Base-by-base conservation (phyloP, 2,113 vertebrate genomes). In the Perca flavescens region DNA sequence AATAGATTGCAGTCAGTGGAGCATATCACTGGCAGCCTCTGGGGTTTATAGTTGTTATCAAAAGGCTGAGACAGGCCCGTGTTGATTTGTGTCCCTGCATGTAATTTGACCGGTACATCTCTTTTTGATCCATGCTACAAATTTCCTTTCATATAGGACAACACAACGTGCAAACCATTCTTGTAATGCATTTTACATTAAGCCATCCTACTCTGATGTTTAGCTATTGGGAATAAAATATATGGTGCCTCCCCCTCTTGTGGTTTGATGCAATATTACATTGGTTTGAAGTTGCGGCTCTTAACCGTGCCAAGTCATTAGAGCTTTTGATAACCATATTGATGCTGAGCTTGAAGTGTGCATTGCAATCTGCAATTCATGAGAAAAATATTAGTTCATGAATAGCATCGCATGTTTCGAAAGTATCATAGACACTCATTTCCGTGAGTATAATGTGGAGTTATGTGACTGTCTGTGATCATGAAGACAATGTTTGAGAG, bases 181-280 rank as follows among this genome's bases (percentile, higher is more conserved):
- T 71, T 67, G 43, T 60, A 5, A 57, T 62, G 50, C 60, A 57
- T 69, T 86, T 86, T 75, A 36, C 71, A 79, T 74, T 31, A 36
- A 75, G 50, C 50, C 83, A 89, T 68, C 65, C 54, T 74, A 47
- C 77, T 83, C 66, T 83, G 56, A 86, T 85, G 67, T 79, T 80
- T 31, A 28, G 71, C 74, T 71, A 61, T 50, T 74, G 71, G 80
- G 80, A 85, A 86, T 89, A 85, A 87, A 71, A 57, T 57, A 89
- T 88, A 82, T 89, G 74, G 80, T 84, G 78, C 85, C 85, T 83
- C 85, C 82, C 83, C 89, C 94, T 87, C 86, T 92, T 92, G 90
- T 91, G 90, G 87, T 84, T 90, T 87, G 82, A 91, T 84, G 84
- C 74, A 92, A 83, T 84, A 91, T 90, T 89, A 76, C 92, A 93